These are phyloP conservation scores for Callocephalon fimbriatum DNA, from an alignment of 2,113 vertebrate species.

Conservation along the genomic window DNA sequence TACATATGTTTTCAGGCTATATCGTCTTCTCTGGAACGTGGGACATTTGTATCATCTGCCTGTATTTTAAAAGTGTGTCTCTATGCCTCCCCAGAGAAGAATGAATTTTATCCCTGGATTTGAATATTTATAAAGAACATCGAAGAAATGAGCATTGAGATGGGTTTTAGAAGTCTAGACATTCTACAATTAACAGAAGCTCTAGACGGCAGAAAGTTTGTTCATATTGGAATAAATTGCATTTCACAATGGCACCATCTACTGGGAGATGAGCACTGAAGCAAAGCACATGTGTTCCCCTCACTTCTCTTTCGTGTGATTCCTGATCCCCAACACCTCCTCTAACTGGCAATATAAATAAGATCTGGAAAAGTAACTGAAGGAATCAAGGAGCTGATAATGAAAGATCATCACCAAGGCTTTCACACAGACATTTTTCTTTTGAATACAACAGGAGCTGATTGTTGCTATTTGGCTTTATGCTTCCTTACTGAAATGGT, in stretches of 20 bases:
- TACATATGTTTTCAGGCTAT: neutral
- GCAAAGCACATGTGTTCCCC: neutral
- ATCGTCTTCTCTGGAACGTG: neutral
- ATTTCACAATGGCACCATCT: constrained; percentile 74
- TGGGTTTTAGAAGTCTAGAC: neutral
- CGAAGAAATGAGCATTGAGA: neutral
- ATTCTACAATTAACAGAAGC: neutral
- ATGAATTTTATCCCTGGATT: neutral
- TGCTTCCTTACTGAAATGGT: accelerated
- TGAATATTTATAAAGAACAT: neutral
- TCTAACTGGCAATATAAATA: neutral
- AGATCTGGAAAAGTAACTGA: neutral
- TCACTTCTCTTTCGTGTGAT: neutral
- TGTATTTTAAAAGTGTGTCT: neutral
- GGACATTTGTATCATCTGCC: neutral
- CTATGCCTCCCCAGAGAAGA: neutral
- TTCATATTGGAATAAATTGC: neutral
- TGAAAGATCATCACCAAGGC: neutral
- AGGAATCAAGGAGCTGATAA: neutral
- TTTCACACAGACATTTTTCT: neutral
- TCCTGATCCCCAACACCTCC: neutral
- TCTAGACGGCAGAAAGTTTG: neutral
- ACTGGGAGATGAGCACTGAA: constrained; percentile 1
- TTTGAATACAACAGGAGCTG: neutral
- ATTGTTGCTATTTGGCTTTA: neutral